phyloP scores from a whole-genome alignment of 2,113 vertebrate species.

The Hipposideros armiger region DNA sequence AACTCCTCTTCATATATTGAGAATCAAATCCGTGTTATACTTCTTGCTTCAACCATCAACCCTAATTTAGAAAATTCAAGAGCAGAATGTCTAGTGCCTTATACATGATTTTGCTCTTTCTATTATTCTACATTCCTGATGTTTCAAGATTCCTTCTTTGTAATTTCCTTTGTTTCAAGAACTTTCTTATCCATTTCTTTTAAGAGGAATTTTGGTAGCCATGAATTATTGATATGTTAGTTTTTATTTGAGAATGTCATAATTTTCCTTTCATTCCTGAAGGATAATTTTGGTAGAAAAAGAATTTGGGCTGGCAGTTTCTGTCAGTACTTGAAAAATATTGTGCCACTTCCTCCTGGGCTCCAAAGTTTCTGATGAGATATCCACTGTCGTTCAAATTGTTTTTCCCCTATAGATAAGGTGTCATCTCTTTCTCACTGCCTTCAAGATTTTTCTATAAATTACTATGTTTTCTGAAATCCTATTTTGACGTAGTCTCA shows the following conservation, averaged over 20 bases:
- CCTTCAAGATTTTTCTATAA: neutral
- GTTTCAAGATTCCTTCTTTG: neutral
- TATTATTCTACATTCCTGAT: neutral
- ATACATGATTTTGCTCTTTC: neutral
- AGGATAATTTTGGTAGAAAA: neutral
- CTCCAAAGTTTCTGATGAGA: neutral
- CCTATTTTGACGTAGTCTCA: neutral
- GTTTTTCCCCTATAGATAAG: neutral
- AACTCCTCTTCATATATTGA: neutral
- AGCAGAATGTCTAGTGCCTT: neutral
- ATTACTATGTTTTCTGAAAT: neutral
- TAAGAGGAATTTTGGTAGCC: neutral
- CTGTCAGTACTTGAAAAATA: neutral
- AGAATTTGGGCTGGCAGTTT: neutral
- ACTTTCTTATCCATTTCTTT: neutral
- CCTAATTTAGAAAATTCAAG: neutral
- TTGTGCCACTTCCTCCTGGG: neutral
- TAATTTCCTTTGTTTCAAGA: neutral
- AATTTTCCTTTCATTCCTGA: neutral
- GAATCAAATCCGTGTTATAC: neutral
- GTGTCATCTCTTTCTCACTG: neutral
- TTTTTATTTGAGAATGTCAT: neutral
- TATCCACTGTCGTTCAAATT: neutral
- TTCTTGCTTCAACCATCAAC: neutral
- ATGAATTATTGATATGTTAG: neutral